phyloP scores from a whole-genome alignment of 2,113 vertebrate genomes.

The Archocentrus centrarchus region DNA sequence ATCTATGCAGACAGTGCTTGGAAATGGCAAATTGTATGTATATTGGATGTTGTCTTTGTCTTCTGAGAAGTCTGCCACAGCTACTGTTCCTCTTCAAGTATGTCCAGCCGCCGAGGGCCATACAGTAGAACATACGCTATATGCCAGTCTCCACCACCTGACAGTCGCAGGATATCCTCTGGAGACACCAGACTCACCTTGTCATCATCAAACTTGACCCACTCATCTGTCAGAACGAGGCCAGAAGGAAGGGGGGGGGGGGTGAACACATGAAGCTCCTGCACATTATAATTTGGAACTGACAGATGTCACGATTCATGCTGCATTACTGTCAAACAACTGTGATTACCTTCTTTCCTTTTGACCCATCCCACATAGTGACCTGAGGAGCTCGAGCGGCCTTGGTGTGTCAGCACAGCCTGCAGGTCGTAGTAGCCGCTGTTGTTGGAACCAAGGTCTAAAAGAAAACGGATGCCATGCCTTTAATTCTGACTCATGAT shows the following conservation, averaged over 20 bases:
- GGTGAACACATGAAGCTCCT: background rate
- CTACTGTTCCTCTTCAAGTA: constrained; percentile 86
- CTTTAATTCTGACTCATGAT: background rate
- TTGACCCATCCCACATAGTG: constrained; percentile 99
- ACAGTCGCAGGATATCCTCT: constrained; percentile 96
- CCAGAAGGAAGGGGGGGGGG: no score
- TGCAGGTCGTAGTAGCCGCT: constrained; percentile 98
- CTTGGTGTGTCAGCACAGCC: constrained; percentile 97
- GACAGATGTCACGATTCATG: no score
- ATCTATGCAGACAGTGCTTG: constrained; percentile 90
- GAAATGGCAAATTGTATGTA: constrained; percentile 76
- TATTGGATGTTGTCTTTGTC: constrained; percentile 75
- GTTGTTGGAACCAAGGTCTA: constrained; percentile 95
- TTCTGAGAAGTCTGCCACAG: constrained; percentile 44
- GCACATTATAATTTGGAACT: background rate
- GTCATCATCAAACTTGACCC: constrained; percentile 99
- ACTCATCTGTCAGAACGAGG: constrained; percentile 86
- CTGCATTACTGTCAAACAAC: no score
- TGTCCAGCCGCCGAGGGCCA: constrained; percentile 92
- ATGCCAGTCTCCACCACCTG: constrained; percentile 98
- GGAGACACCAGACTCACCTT: constrained; percentile 97
- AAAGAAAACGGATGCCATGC: background rate
- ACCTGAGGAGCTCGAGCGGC: constrained; percentile 97
- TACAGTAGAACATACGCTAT: constrained; percentile 99
- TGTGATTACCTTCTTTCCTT: constrained; percentile 94